These are phyloP conservation scores for Andrena dorsata DNA, from an alignment of 2,888 invertebrate genomes.

Conservation along the genomic window DNA sequence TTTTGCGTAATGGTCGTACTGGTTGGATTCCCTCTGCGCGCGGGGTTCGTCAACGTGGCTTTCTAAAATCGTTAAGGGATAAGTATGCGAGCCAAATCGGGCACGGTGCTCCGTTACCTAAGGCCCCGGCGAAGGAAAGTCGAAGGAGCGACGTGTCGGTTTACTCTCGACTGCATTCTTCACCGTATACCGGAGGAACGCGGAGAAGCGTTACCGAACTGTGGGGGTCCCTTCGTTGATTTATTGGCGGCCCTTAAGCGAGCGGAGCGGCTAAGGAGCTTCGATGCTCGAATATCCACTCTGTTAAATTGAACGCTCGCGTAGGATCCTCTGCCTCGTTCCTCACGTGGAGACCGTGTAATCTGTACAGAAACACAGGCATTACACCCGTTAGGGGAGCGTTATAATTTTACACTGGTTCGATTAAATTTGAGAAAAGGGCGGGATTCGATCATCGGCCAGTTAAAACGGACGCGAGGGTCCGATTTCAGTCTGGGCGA, in stretches of 20 bases:
- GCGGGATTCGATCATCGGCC: too few species aligned
- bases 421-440: too few species aligned
- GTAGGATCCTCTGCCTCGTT: background rate
- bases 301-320: background rate
- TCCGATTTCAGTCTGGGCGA: too few species aligned
- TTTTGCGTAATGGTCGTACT: background rate
- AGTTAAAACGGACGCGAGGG: too few species aligned
- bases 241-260: conserved; percentile 18
- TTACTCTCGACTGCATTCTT: conserved; percentile 34
- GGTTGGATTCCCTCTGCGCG: conserved; percentile 22
- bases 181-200: background rate
- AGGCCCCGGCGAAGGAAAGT: conserved; percentile 38
- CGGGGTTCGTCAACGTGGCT: conserved; percentile 35
- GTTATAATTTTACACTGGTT: too few species aligned
- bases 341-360: too few species aligned
- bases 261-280: background rate
- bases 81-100: conserved; percentile 43
- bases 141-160: conserved; percentile 20
- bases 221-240: conserved; percentile 23
- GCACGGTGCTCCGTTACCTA: conserved; percentile 32
- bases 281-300: background rate
- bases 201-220: conserved; percentile 26
- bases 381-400: too few species aligned
- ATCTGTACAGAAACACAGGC: too few species aligned
- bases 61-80: conserved; percentile 54